Evolutionary conservation across 2,113 vertebrate species (phyloP).

Genomic region (Phasianus colchicus): DNA sequence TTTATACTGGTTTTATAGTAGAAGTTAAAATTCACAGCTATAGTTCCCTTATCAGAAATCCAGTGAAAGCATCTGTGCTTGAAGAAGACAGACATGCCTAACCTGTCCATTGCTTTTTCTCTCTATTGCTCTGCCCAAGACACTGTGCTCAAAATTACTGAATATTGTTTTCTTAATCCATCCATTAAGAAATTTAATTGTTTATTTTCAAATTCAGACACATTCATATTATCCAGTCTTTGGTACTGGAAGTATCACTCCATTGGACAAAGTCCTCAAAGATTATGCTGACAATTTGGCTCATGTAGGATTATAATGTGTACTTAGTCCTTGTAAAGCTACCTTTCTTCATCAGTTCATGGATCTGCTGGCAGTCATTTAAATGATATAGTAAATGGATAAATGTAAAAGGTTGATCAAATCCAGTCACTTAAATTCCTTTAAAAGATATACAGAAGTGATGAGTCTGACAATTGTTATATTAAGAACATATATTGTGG

Average conservation of each 20-base stretch:
- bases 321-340: background rate
- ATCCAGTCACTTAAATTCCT: background rate
- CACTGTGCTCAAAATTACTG: background rate
- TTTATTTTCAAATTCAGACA: background rate
- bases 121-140: background rate
- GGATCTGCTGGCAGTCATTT: background rate
- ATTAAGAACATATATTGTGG: background rate
- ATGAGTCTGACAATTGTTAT: background rate
- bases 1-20: constrained; percentile 5
- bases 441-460: background rate
- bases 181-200: background rate
- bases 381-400: background rate
- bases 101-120: background rate
- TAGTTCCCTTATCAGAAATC: background rate
- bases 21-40: background rate
- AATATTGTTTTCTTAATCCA: background rate
- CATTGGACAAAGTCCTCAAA: background rate
- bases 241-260: background rate
- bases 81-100: background rate
- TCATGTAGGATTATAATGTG: background rate
- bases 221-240: background rate
- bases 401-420: background rate
- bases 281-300: background rate
- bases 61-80: background rate
- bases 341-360: background rate